Evolutionary conservation across 2,797 vertebrate species (phyloP), one percentile per base, ranked within the genome.

Genomic region (Pogonophryne albipinna): DNA sequence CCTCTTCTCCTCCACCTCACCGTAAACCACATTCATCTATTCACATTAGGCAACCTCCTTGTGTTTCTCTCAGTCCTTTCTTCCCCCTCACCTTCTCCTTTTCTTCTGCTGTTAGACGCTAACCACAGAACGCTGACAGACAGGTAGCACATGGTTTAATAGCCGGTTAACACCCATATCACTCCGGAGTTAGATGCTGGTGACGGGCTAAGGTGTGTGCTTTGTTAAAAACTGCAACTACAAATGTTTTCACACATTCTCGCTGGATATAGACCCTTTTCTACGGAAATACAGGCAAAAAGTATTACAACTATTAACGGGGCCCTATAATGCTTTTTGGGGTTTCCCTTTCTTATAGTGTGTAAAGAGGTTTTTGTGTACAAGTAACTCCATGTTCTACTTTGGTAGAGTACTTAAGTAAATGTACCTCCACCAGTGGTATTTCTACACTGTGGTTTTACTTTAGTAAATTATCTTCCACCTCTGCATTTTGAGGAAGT

Each of bases 161-260:
- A 80, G 72, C 64, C 6, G 50, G 78, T 68, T 72, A 86, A 92
- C 85, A 66, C 87, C 78, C 87, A 85, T 83, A 85, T 88, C 80
- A 66, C 63, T 78, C 78, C 72, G 31, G 65, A 74, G 72, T 69
- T 63, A 60, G 23, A 27, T 15, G 13, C 66, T 70, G 80, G 79
- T 83, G 55, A 76, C 50, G 81, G 56, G 19, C 19, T 58, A 49
- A 80, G 55, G 72, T 80, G 63, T 71, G 78, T 51, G 74, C 56
- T 63, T 38, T 66, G 57, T 38, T 10, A 10, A 69, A 44, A 15
- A 55, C 55, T 66, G 50, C 9, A 34, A 51, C 16, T 20, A 38
- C 19, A 2, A 3, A 19, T 56, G 6, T 50, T 65, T 65, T 56
- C 41, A 56, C 4, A 55, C 19, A 44, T 17, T 42, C 16, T 45